phyloP scores from a whole-genome alignment of 2,888 invertebrate genomes.

The Drosophila antonietae region DNA sequence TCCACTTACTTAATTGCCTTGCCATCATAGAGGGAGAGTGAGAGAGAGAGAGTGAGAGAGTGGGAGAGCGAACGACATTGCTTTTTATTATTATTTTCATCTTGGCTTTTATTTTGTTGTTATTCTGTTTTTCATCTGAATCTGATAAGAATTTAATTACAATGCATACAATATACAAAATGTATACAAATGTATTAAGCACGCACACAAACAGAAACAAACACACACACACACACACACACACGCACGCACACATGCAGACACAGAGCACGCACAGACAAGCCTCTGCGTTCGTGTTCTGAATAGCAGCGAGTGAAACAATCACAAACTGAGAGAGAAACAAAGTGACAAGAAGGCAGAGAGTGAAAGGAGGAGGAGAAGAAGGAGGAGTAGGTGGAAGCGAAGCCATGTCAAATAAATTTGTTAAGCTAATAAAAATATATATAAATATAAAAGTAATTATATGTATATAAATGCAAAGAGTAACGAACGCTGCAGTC shows the following conservation, averaged over 20 bases:
- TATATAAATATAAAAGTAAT: not conserved
- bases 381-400: not conserved
- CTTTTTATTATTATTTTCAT: constrained; percentile 18
- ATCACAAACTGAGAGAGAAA: not conserved
- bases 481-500: not conserved
- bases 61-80: constrained; percentile 28
- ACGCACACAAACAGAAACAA: constrained; percentile 43
- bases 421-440: constrained; percentile 10
- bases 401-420: constrained; percentile 15
- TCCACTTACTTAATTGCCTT: constrained; percentile 19
- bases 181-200: constrained; percentile 71
- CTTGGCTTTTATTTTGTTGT: constrained; percentile 30
- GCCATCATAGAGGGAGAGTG: not conserved
- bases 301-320: constrained; percentile 1
- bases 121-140: constrained; percentile 52
- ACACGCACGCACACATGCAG: no score
- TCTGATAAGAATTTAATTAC: constrained; percentile 80
- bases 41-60: constrained; percentile 9
- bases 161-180: constrained; percentile 67
- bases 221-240: constrained; percentile 5
- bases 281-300: constrained; percentile 15
- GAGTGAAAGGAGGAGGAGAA: no score
- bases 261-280: constrained; percentile 34
- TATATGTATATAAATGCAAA: not conserved
- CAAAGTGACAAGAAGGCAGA: not conserved